Evolutionary conservation across 2,797 vertebrate species (phyloP).

Genomic region (Diplodus puntazzo): DNA sequence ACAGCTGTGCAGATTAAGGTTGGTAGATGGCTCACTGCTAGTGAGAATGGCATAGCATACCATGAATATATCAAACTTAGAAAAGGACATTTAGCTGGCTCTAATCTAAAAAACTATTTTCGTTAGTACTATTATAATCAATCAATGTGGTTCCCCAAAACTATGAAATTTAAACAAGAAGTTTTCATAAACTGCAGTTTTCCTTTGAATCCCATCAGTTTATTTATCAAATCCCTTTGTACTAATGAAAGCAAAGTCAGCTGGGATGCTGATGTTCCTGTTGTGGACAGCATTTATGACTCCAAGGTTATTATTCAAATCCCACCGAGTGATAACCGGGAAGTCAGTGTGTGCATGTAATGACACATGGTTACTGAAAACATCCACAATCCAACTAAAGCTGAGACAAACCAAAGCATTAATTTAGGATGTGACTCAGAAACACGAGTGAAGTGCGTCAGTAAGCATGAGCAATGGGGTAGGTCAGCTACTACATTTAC

Average conservation of each 20-base stretch:
- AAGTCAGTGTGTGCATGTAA: not conserved
- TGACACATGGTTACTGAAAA: not conserved
- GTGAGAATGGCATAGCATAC: too few relatives aligned
- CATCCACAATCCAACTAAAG: not conserved
- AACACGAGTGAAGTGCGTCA: not conserved
- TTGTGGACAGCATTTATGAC: not conserved
- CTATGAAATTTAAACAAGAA: not conserved
- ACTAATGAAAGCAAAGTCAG: constrained; percentile 1
- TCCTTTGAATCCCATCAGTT: not conserved
- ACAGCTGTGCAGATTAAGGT: too few relatives aligned
- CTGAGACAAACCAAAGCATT: not conserved
- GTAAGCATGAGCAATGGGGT: not conserved
- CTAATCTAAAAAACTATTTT: not conserved
- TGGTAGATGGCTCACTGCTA: too few relatives aligned
- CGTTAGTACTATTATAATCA: not conserved
- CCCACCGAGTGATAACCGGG: not conserved
- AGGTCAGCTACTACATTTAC: not conserved
- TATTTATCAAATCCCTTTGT: not conserved
- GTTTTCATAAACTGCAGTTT: not conserved
- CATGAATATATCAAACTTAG: too few relatives aligned
- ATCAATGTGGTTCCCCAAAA: not conserved
- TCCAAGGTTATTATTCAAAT: not conserved
- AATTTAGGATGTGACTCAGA: constrained; percentile 14
- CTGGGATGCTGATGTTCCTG: constrained; percentile 1
- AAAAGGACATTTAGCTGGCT: too few relatives aligned